Conservation (phyloP, 2,113 vertebrate species). For the Lophura nycthemera region DNA sequence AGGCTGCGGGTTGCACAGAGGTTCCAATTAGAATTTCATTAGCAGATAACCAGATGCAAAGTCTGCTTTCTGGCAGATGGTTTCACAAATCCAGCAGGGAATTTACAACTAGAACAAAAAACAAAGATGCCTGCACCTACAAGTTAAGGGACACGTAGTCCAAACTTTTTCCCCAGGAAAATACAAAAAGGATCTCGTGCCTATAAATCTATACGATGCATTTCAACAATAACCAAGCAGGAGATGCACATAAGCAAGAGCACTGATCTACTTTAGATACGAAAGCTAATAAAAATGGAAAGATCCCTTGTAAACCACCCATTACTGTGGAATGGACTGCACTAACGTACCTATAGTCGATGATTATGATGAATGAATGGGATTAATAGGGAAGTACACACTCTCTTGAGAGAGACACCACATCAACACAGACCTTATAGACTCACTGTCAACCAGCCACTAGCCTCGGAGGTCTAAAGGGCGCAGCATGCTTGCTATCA, state of each 20-base stretch:
- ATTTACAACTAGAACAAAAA: neutral
- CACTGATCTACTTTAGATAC: neutral
- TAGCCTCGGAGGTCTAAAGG: neutral
- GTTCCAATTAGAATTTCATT: neutral
- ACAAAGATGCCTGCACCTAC: neutral
- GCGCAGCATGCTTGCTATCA: neutral
- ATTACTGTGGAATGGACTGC: neutral
- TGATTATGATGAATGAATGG: neutral
- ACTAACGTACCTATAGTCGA: neutral
- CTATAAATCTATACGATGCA: no score
- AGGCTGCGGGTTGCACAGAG: neutral
- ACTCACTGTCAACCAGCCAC: neutral
- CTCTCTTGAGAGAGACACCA: neutral
- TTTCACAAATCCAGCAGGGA: neutral
- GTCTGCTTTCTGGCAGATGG: neutral
- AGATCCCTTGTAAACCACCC: neutral
- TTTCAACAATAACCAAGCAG: neutral
- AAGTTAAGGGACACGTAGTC: rapidly evolving
- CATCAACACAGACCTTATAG: neutral
- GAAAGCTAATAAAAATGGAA: neutral
- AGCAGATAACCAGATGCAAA: neutral
- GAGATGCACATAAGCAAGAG: neutral
- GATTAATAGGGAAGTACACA: neutral
- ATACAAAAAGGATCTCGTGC: neutral
- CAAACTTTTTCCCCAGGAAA: neutral